Conservation (phyloP, 2,113 vertebrate species). For the Miniopterus natalensis region DNA sequence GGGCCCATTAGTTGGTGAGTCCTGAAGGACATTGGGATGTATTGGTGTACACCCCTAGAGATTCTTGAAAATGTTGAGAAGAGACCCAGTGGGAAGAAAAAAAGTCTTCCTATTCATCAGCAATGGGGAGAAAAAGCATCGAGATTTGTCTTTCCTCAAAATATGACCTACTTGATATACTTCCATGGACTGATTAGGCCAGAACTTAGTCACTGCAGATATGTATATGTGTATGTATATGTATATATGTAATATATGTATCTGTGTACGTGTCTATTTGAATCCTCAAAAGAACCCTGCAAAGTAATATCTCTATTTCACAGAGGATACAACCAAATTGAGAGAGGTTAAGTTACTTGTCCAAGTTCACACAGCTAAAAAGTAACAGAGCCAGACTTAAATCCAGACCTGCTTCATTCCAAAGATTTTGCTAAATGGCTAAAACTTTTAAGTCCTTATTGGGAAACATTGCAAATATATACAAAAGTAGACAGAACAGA, state of each 20-base stretch:
- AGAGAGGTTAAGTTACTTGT: not conserved
- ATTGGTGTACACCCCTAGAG: not conserved
- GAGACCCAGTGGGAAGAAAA: not conserved
- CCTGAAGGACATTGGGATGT: not conserved
- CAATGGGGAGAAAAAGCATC: not conserved
- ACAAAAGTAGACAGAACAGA: not conserved
- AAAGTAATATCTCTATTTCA: not conserved
- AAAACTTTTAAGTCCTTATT: not conserved
- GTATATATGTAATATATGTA: not conserved
- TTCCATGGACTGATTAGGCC: not conserved
- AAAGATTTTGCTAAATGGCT: not conserved
- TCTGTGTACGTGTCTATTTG: not conserved
- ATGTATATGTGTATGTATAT: not conserved
- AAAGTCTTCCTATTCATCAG: not conserved
- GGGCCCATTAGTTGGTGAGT: not conserved
- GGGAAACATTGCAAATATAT: not conserved
- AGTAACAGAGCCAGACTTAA: not conserved
- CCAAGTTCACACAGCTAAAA: not conserved
- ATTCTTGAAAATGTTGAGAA: not conserved
- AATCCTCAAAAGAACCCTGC: not conserved
- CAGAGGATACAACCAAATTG: not conserved
- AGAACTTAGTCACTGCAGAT: not conserved
- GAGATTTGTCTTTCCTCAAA: not conserved
- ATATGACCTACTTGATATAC: not conserved
- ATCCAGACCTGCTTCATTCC: not conserved